Percentiles rank a stretch among this genome's conserved stretches.
Conservation (phyloP, 2,888 invertebrate genomes). For the Caradrina kadenii region DNA sequence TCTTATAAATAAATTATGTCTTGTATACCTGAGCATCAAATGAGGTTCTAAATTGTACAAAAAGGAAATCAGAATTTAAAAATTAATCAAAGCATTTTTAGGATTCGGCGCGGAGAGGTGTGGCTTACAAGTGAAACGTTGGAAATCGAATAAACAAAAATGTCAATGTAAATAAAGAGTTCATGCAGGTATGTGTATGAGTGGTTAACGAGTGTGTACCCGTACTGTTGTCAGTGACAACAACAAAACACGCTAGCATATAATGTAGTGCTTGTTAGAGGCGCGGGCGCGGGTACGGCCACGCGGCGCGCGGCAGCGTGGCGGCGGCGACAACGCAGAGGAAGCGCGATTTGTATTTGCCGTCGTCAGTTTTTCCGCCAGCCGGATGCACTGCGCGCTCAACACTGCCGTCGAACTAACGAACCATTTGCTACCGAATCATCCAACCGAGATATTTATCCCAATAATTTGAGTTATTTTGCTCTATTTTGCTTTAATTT, state of each 20-base stretch:
- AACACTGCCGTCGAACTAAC: constrained; percentile 82
- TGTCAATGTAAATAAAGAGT: constrained; percentile 37
- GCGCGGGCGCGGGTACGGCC: constrained; percentile 14
- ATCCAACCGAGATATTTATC: constrained; percentile 82
- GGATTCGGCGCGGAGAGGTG: constrained; percentile 30
- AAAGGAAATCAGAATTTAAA: constrained; percentile 69
- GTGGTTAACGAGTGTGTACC: constrained; percentile 40
- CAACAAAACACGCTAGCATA: constrained; percentile 30
- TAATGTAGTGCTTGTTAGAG: constrained; percentile 13
- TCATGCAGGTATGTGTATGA: constrained; percentile 43
- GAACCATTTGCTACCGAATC: constrained; percentile 81
- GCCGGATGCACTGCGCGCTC: constrained; percentile 78
- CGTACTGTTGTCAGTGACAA: constrained; percentile 43
- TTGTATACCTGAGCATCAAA: constrained; percentile 72
- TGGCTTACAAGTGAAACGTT: constrained; percentile 26
- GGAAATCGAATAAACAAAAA: constrained; percentile 36
- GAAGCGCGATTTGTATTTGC: constrained; percentile 86
- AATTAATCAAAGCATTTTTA: constrained; percentile 62
- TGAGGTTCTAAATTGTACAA: constrained; percentile 69
- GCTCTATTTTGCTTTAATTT: constrained; percentile 67
- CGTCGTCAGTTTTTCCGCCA: constrained; percentile 82
- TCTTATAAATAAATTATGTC: constrained; percentile 77
- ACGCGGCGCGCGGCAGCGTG: constrained; percentile 23
- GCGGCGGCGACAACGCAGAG: constrained; percentile 56
- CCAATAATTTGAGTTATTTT: constrained; percentile 77